Evolutionary conservation across 2,113 vertebrate genomes (phyloP).

Genomic region (Equus quagga): DNA sequence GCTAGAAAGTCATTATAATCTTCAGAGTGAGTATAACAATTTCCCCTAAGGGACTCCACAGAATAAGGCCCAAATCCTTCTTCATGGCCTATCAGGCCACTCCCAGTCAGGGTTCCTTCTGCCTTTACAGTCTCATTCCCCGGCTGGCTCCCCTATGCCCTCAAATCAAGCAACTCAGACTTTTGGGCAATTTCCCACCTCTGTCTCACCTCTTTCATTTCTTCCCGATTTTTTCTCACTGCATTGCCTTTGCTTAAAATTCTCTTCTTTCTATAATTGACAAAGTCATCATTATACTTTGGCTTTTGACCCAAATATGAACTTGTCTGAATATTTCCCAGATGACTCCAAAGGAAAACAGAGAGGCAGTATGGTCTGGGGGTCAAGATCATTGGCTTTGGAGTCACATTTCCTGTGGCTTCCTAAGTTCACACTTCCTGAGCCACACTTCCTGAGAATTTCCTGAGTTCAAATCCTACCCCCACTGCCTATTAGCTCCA

Average conservation of each 20-base stretch:
- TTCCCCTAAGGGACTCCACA: background rate
- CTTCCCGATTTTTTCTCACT: background rate
- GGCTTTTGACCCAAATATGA: constrained; percentile 1
- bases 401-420: background rate
- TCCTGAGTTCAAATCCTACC: background rate
- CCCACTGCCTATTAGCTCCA: background rate
- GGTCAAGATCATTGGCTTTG: background rate
- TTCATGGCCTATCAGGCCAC: background rate
- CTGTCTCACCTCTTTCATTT: background rate
- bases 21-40: background rate
- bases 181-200: background rate
- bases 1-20: background rate
- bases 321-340: background rate
- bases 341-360: background rate
- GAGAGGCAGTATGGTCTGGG: background rate
- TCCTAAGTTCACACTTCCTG: no score
- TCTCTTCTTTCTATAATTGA: background rate
- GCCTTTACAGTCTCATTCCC: background rate
- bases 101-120: background rate
- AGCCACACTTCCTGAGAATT: background rate
- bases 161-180: background rate
- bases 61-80: background rate
- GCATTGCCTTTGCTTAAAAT: constrained; percentile 1
- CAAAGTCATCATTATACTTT: background rate
- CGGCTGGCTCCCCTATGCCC: background rate